A percentile compares a stretch with the other conserved stretches of the same genome.
Evolutionary conservation across 2,797 vertebrate genomes (phyloP).

Genomic region (Meda fulgida): DNA sequence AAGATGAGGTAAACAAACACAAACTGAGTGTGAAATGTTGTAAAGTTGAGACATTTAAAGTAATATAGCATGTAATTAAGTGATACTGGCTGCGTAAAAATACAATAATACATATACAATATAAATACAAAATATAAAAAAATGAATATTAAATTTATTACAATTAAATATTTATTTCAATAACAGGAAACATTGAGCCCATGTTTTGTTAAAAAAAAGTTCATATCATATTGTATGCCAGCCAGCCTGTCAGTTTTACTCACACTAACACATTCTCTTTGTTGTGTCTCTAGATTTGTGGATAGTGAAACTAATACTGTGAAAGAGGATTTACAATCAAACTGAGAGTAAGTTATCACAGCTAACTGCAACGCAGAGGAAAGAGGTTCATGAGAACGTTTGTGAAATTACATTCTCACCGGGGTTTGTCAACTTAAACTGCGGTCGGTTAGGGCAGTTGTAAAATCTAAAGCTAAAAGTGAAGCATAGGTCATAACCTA

Average conservation of each 20-base stretch:
- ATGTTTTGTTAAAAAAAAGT: background rate
- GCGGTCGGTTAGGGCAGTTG: conserved; percentile 27
- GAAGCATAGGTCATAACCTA: conserved; percentile 42
- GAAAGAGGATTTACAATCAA: conserved; percentile 34
- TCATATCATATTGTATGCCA: background rate
- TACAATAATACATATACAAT: background rate
- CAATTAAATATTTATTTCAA: background rate
- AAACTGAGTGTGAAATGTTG: background rate
- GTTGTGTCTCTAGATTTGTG: background rate
- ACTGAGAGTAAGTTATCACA: background rate
- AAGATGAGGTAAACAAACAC: background rate
- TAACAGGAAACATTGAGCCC: background rate
- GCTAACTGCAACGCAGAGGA: background rate
- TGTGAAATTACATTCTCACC: conserved; percentile 41
- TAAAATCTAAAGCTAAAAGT: background rate
- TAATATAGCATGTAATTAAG: background rate
- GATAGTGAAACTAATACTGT: background rate
- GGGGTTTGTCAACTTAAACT: conserved; percentile 6
- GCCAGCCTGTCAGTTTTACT: background rate
- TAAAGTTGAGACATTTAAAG: background rate
- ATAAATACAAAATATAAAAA: background rate
- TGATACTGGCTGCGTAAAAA: background rate
- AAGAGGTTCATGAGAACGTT: conserved; percentile 60
- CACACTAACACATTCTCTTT: background rate
- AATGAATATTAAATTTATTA: background rate